Percentiles rank a stretch among this genome's conserved stretches.
Conservation (phyloP, 2,113 vertebrate genomes). For the Carettochelys insculpta region DNA sequence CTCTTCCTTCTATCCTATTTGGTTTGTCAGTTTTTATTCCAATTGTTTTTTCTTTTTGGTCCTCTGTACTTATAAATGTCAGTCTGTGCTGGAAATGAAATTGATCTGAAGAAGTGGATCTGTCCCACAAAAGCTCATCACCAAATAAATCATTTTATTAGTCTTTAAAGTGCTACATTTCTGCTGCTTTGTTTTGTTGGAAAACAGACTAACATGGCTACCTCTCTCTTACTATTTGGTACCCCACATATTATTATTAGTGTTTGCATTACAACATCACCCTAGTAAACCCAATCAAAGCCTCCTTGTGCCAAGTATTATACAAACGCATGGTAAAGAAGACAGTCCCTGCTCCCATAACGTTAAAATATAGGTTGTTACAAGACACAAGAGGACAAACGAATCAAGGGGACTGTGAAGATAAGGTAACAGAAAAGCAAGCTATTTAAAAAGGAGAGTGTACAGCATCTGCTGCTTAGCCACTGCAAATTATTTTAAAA, state of each 20-base stretch:
- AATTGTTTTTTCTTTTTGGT: too few species aligned
- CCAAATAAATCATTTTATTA: too few species aligned
- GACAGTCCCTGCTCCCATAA: not conserved
- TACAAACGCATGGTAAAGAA: not conserved
- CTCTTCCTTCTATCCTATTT: too few species aligned
- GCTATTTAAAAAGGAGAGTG: not conserved
- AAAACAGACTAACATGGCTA: too few species aligned
- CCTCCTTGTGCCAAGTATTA: not conserved
- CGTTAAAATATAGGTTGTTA: not conserved
- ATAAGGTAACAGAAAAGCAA: not conserved
- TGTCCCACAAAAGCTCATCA: too few species aligned
- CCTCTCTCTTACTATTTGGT: too few species aligned
- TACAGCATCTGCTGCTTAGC: not conserved
- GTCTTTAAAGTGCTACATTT: too few species aligned
- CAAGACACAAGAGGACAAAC: not conserved
- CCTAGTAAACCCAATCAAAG: not conserved
- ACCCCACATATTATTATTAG: not conserved
- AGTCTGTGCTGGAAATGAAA: too few species aligned
- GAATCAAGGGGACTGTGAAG: slow-evolving; percentile 22
- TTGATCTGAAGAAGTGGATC: too few species aligned
- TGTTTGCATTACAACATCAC: not conserved
- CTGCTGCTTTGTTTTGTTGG: too few species aligned
- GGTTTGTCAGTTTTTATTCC: too few species aligned
- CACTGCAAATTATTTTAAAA: not conserved
- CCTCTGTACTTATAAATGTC: too few species aligned